These are phyloP conservation scores for Sphaeridia pumilis DNA, from an alignment of 2,888 invertebrate species.

Conservation along the genomic window DNA sequence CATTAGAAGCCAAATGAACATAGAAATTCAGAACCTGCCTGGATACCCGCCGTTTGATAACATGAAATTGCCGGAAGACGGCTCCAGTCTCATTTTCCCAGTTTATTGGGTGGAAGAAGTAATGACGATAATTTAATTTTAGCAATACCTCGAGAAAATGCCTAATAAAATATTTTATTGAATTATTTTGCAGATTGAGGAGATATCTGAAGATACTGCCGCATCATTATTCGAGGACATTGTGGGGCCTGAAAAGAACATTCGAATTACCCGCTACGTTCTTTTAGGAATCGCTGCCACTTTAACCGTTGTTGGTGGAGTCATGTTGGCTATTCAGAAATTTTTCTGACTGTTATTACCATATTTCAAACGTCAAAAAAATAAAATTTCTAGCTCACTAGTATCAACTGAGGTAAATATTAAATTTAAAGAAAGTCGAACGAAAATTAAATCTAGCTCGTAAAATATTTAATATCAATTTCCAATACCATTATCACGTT, in stretches of 20 bases:
- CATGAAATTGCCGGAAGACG: neutral
- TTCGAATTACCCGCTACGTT: neutral
- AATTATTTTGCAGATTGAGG: neutral
- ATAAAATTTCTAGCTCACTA: no score
- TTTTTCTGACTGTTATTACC: neutral
- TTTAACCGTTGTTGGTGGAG: neutral
- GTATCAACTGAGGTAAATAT: no score
- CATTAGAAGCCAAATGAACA: constrained; percentile 30
- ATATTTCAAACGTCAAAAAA: neutral
- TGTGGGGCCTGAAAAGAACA: neutral
- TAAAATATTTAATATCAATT: neutral
- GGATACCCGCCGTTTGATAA: constrained; percentile 3
- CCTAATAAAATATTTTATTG: neutral
- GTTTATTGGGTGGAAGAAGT: constrained; percentile 34
- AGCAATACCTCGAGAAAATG: neutral
- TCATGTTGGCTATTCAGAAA: neutral
- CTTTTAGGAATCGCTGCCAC: neutral
- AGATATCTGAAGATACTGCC: neutral
- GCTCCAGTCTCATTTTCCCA: constrained; percentile 26
- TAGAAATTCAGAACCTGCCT: constrained; percentile 21
- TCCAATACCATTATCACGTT: neutral
- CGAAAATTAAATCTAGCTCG: neutral
- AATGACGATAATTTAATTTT: neutral
- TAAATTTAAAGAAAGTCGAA: neutral
- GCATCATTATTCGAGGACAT: neutral